Evolutionary conservation across 2,797 vertebrate genomes (phyloP).

Genomic region (Petrocephalus sullivani): DNA sequence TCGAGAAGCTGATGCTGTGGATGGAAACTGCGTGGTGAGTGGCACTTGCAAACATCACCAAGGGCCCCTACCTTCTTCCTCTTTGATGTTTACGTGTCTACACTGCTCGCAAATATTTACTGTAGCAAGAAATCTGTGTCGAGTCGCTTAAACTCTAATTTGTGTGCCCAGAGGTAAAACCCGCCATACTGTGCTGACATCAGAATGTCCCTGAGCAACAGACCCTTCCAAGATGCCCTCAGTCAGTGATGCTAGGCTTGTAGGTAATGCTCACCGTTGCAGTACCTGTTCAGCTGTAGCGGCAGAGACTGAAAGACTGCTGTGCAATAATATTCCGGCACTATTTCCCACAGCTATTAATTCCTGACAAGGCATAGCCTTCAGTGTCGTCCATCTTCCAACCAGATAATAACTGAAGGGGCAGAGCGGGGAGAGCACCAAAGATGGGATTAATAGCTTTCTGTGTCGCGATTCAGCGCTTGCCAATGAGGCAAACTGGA

Average conservation of each 20-base stretch:
- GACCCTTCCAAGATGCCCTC: not conserved
- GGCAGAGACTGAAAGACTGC: not conserved
- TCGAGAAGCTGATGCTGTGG: not conserved
- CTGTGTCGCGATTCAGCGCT: slow-evolving; percentile 32
- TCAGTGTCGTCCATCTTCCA: slow-evolving; percentile 41
- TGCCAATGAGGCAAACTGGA: slow-evolving; percentile 17
- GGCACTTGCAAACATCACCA: not conserved
- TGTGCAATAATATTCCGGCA: slow-evolving; percentile 18
- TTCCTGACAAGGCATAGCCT: slow-evolving; percentile 41
- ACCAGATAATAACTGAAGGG: slow-evolving; percentile 35
- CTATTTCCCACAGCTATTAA: slow-evolving; percentile 49
- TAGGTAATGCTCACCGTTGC: not conserved
- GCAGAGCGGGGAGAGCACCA: slow-evolving; percentile 23
- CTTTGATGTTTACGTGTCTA: not conserved
- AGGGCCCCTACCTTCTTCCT: not conserved
- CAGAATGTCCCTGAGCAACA: not conserved
- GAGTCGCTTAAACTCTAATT: not conserved
- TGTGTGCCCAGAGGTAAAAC: not conserved
- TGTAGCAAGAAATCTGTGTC: not conserved
- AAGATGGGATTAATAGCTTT: slow-evolving; percentile 43
- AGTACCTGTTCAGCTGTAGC: not conserved
- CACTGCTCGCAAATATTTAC: not conserved
- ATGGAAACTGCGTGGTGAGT: not conserved
- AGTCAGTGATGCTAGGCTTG: not conserved
- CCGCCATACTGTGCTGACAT: not conserved